Percentiles rank a stretch among this genome's conserved stretches.
Evolutionary conservation across 92 coral and sea anemone species (phyloP).

Genomic region (Desmophyllum pertusum): DNA sequence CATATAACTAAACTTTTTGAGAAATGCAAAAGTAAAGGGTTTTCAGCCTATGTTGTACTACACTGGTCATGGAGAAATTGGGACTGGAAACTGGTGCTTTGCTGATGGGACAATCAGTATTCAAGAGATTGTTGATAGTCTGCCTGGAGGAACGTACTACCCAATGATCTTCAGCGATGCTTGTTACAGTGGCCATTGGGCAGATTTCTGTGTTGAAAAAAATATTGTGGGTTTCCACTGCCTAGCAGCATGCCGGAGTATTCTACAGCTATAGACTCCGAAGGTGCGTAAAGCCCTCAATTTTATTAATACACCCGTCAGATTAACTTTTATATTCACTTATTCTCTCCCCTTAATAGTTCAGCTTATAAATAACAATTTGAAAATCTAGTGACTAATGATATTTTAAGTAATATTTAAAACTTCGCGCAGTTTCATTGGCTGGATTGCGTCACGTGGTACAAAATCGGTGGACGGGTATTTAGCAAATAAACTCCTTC

Average conservation of each 20-base stretch:
- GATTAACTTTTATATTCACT: background rate
- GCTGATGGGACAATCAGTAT: constrained; percentile 18
- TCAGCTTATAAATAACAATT: too few relatives aligned
- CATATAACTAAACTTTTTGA: background rate
- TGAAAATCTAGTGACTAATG: too few relatives aligned
- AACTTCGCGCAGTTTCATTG: too few relatives aligned
- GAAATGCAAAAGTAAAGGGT: background rate
- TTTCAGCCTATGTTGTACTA: constrained; percentile 9
- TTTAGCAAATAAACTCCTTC: too few relatives aligned
- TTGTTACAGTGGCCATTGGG: constrained; percentile 28
- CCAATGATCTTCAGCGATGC: constrained; percentile 14
- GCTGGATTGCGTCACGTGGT: too few relatives aligned
- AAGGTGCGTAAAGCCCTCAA: background rate
- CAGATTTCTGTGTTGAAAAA: background rate
- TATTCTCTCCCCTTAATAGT: too few relatives aligned
- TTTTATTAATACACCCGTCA: background rate
- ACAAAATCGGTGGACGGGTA: too few relatives aligned
- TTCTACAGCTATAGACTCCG: background rate
- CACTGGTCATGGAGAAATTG: constrained; percentile 17
- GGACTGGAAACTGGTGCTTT: constrained; percentile 26
- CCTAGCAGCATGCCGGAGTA: constrained; percentile 12
- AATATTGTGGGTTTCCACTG: background rate
- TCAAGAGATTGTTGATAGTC: background rate
- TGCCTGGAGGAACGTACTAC: background rate
- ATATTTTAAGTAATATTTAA: too few relatives aligned